Conservation (phyloP, 2,888 invertebrate species). For the Fragum sueziense region DNA sequence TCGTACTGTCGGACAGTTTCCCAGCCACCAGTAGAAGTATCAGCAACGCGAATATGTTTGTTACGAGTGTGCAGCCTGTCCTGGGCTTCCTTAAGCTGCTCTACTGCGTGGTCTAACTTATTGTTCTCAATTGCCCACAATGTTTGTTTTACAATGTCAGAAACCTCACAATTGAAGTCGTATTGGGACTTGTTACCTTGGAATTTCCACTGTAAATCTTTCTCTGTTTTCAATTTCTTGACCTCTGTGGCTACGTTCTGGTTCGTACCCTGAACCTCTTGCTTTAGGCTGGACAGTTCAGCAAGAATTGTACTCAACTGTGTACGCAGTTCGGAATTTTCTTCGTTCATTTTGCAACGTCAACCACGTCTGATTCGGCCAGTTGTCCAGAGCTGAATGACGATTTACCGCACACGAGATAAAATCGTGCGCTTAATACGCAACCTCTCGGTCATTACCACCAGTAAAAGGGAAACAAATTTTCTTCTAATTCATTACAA, state of each 20-base stretch:
- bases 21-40: constrained; percentile 6
- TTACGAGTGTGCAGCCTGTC: constrained; percentile 8
- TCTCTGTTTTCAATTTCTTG: background rate
- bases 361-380: background rate
- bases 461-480: constrained; percentile 14
- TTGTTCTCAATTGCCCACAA: constrained; percentile 5
- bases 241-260: constrained; percentile 2
- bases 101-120: background rate
- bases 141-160: constrained; percentile 8
- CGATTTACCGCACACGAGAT: background rate
- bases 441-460: background rate
- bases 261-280: constrained; percentile 20
- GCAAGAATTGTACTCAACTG: background rate
- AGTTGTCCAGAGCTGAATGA: constrained; percentile 21
- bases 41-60: background rate
- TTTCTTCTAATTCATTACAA: constrained; percentile 20
- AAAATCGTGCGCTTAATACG: background rate
- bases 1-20: too few species aligned
- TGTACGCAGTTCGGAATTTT: background rate
- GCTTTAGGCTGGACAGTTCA: background rate
- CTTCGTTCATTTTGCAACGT: background rate
- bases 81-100: background rate
- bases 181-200: constrained; percentile 14
- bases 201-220: constrained; percentile 15
- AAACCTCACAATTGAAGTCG: constrained; percentile 10